Evolutionary conservation across 2,888 invertebrate species (phyloP).

Genomic region (Isotomurus palustris): DNA sequence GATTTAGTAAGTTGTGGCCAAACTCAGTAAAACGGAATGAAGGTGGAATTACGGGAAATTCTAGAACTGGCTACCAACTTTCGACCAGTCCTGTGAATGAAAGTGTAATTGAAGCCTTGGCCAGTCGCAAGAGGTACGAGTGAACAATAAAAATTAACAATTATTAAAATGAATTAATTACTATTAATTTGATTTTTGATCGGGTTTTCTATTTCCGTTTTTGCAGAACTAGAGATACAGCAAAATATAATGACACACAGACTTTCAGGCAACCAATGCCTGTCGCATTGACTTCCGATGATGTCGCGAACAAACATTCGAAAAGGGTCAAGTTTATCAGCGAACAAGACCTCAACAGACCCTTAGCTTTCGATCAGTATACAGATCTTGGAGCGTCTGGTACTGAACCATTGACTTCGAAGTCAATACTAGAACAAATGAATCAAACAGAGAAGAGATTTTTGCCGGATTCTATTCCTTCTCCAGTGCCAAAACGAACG

Average conservation of each 20-base stretch:
- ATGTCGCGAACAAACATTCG: background rate
- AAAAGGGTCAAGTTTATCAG: conserved; percentile 21
- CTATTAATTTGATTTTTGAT: no score
- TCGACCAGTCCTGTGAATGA: conserved; percentile 12
- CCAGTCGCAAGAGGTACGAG: conserved; percentile 25
- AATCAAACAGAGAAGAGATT: conserved; percentile 45
- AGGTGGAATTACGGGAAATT: background rate
- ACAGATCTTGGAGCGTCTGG: conserved; percentile 14
- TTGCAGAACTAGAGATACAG: no score
- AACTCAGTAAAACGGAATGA: background rate
- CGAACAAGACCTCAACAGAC: conserved; percentile 20
- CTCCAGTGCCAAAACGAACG: background rate
- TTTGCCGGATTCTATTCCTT: conserved; percentile 31
- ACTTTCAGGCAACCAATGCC: no score
- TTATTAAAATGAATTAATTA: no score
- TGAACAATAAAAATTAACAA: no score
- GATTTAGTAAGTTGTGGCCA: conserved; percentile 28
- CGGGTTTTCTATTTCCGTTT: no score
- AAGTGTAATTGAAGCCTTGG: conserved; percentile 26
- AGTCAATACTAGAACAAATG: conserved; percentile 44
- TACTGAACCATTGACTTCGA: conserved; percentile 28
- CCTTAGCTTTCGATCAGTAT: conserved; percentile 19
- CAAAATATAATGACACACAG: no score
- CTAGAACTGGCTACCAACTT: conserved; percentile 13
- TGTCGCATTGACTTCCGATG: background rate